These are phyloP conservation scores for Petromus typicus DNA, from an alignment of 2,113 vertebrate species.

Conservation along the genomic window DNA sequence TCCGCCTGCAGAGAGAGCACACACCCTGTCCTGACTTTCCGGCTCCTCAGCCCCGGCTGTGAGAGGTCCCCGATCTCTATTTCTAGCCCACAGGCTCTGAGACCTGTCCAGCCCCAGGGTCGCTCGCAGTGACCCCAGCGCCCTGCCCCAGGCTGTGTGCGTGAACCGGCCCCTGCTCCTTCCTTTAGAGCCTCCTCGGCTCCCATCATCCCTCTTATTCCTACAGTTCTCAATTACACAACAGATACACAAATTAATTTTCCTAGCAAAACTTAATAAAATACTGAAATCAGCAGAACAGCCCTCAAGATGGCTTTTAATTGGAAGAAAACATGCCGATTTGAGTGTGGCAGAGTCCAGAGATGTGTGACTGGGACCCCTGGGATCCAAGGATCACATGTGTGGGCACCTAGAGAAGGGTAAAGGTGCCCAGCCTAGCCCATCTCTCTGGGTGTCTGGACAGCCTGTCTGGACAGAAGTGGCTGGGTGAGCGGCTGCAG, in stretches of 20 bases:
- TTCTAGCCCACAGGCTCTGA: not conserved
- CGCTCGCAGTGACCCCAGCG: not conserved
- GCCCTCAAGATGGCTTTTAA: not conserved
- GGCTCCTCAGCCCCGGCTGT: not conserved
- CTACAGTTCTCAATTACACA: not conserved
- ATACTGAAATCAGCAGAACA: not conserved
- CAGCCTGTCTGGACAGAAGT: too few relatives aligned
- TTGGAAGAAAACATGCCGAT: not conserved
- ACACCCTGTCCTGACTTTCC: not conserved
- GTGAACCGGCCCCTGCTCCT: fast-evolving
- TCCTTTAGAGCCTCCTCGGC: not conserved
- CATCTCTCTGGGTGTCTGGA: not conserved
- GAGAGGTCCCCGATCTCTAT: not conserved
- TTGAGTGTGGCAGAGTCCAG: not conserved
- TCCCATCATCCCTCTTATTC: not conserved
- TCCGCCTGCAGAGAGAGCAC: slow-evolving; percentile 89
- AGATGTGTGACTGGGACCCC: not conserved
- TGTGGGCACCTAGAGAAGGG: not conserved
- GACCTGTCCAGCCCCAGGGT: not conserved
- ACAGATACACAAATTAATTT: not conserved
- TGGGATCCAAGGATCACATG: fast-evolving
- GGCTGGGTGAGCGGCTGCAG: too few relatives aligned
- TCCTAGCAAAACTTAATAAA: not conserved
- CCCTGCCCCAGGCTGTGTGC: too few relatives aligned
- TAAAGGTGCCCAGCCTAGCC: not conserved